Base-by-base conservation (phyloP, 2,113 vertebrate genomes). In the Takifugu flavidus region DNA sequence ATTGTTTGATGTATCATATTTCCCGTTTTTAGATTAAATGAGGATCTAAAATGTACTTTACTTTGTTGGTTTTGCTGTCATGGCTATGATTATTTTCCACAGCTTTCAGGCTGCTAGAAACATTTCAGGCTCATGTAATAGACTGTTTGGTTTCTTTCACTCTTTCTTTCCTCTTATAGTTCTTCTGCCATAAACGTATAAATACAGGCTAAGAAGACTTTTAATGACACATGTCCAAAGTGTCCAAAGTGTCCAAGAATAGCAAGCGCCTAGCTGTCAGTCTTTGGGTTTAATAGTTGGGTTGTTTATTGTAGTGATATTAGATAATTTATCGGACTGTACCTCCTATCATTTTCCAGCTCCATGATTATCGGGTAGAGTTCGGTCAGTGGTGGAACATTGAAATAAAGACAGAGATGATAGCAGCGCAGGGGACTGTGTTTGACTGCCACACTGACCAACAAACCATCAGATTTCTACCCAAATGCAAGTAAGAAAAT, bases 371-470 rank as follows among this genome's bases (percentile, higher is more conserved):
- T 77, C 88, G 84, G 5, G 28, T 87, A 42, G 88, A 94, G 81
- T 94, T 95, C 85, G 94, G 90, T 75, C 92, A 91, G 61, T 94
- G 90, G 90, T 89, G 86, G 89, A 88, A 85, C 79, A 93, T 94
- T 89, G 90, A 86, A 87, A 92, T 94, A 93, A 92, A 89, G 85
- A 79, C 83, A 13, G 88, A 92, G 78, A 91, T 89, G 67, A 90
- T 92, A 59, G 90, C 89, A 67, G 91, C 90, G 47, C 77, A 87
- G 75, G 92, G 92, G 50, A 90, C 90, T 43, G 91, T 94, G 73
- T 95, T 95, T 82, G 92, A 95, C 91, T 95, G 92, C 76, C 92
- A 89, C 73, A 82, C 93, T 63, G 86, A 93, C 78, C 83, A 86
- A 56, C 86, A 87, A 67, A 89, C 80, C 72, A 91, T 86, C 61